Percentiles rank a stretch among this genome's conserved stretches.
phyloP scores from a whole-genome alignment of 1,140 invertebrate genomes.

The Rhyzopertha dominica region DNA sequence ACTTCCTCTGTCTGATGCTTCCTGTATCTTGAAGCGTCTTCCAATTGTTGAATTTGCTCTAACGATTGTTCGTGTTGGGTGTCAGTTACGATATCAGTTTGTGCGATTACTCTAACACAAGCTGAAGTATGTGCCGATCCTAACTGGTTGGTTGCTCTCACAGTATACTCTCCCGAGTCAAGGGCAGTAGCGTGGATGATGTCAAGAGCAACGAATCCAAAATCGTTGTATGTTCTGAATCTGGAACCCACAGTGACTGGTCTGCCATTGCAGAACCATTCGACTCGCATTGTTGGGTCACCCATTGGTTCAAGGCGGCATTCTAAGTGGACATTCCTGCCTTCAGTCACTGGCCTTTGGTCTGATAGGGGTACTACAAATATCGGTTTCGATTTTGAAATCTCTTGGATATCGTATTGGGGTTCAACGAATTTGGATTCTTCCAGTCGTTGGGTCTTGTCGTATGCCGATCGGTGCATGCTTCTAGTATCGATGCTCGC shows the following conservation, averaged over 20 bases:
- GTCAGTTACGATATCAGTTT: conserved; percentile 84
- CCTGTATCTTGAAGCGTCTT: conserved; percentile 73
- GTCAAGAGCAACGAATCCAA: conserved; percentile 87
- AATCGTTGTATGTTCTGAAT: conserved; percentile 93
- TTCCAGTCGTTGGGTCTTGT: conserved; percentile 85
- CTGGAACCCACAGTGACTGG: conserved; percentile 83
- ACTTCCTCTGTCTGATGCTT: conserved; percentile 70
- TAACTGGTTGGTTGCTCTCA: conserved; percentile 83
- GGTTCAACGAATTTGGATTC: conserved; percentile 79
- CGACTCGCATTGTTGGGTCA: conserved; percentile 91
- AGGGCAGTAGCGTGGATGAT: conserved; percentile 80
- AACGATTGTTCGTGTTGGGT: conserved; percentile 92
- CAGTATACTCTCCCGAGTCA: conserved; percentile 93
- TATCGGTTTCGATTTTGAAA: conserved; percentile 87
- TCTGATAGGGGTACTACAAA: conserved; percentile 81
- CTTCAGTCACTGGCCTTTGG: conserved; percentile 78
- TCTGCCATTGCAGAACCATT: conserved; percentile 91
- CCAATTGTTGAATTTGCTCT: conserved; percentile 91
- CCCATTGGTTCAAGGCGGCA: conserved; percentile 88
- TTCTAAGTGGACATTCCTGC: conserved; percentile 86
- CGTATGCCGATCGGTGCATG: conserved; percentile 77
- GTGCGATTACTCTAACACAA: conserved; percentile 77
- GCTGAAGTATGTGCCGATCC: conserved; percentile 89
- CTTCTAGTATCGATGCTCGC: conserved; percentile 81
- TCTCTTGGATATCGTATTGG: conserved; percentile 86